Base-by-base conservation (phyloP, 2,113 vertebrate species). In the Dipodomys stephensi region DNA sequence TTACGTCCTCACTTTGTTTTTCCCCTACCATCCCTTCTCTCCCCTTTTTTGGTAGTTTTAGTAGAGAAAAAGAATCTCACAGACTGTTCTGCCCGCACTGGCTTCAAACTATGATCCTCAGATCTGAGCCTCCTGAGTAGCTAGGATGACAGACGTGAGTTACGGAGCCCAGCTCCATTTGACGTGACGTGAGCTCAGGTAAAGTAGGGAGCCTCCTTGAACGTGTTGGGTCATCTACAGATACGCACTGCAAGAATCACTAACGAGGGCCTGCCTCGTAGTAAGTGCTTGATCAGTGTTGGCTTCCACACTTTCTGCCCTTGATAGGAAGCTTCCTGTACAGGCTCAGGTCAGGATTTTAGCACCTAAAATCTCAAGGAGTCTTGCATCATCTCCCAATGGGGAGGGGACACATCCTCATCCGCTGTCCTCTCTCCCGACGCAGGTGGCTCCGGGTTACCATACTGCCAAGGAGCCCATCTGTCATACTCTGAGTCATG, bases 181-280 rank as follows among this genome's bases (percentile, higher is more conserved):
- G 16, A 68, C 3, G 13, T 1, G 2, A 27, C n/a, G 3, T 67
- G 84, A 82, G 79, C 16, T 65, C 0, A 2, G 20, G 13, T 3
- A 32, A 12, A 39, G 25, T 4, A 0, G 8, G 11, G 18, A 77
- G 68, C n/a, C 18, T 22, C 67, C 4, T 39, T 60, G 57, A 32
- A 1, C 57, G 44, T 27, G 53, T 62, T 13, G 39, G 27, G 25
- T 83, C 67, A 23, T 49, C 64, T 71, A 22, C 18, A 32, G 32
- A 46, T 7, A 53, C 0, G 4, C 0, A 2, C 19, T 49, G 13
- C 49, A n/a, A 32, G 83, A 27, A 9, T 23, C 44, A 35, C 2
- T 16, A 7, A 32, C 53, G 4, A 57, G 13, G 15, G 53, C 12
- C 12, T 57, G 53, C 15, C 39, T 39, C 5, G 39, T 39, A 84